Conservation (phyloP, 2,113 vertebrate species). For the Phrynosoma blainvillii region DNA sequence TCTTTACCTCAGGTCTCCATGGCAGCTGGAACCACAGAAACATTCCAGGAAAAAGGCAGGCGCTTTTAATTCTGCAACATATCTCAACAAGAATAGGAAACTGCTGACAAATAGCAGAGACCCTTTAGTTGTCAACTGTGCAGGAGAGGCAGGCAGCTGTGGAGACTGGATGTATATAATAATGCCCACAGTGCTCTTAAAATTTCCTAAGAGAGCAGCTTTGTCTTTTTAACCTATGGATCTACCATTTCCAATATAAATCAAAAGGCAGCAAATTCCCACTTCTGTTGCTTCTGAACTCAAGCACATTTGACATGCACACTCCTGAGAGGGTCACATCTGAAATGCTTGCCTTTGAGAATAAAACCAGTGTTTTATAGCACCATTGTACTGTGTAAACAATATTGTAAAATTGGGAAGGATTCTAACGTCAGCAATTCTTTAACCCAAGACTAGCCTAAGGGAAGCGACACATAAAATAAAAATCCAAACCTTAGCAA, state of each 20-base stretch:
- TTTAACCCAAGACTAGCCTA: neutral
- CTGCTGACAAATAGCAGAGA: neutral
- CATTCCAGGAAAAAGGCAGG: neutral
- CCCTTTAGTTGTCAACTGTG: too few relatives aligned
- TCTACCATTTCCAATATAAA: neutral
- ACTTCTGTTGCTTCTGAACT: neutral
- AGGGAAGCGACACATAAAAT: neutral
- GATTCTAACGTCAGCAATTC: neutral
- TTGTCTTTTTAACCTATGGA: neutral
- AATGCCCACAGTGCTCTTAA: neutral
- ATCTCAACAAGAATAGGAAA: neutral
- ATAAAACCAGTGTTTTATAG: conserved; percentile 20
- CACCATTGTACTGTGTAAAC: conserved; percentile 29
- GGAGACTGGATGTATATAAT: neutral
- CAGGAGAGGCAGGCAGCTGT: neutral
- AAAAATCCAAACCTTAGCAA: neutral
- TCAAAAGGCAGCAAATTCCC: neutral
- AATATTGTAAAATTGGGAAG: neutral
- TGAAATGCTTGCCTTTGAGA: conserved; percentile 7
- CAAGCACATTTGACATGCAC: neutral
- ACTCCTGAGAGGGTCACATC: neutral
- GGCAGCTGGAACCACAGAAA: neutral
- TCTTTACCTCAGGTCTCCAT: neutral
- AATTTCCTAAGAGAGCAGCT: neutral
- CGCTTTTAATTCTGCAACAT: neutral